These are phyloP conservation scores for Drosophila nr. perissopoda DNA, from an alignment of 2,888 invertebrate genomes.

Conservation along the genomic window DNA sequence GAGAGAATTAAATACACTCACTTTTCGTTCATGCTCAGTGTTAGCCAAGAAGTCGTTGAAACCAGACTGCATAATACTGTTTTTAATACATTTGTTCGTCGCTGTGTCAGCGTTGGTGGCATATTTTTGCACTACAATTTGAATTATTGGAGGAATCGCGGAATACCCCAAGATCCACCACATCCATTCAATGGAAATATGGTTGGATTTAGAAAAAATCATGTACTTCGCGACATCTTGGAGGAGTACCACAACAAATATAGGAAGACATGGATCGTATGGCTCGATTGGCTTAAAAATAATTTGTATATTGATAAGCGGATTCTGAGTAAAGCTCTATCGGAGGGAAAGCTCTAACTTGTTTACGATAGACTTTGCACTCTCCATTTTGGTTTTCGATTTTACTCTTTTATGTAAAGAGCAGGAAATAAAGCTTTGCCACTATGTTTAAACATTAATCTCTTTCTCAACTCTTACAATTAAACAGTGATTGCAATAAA, in stretches of 20 bases:
- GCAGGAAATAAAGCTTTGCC: neutral
- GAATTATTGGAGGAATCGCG: slow-evolving; percentile 52
- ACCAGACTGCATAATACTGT: no score
- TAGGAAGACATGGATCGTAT: no score
- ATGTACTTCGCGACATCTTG: slow-evolving; percentile 33
- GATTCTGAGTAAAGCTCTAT: no score
- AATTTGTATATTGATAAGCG: no score
- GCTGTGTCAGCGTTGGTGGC: no score
- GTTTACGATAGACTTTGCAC: no score
- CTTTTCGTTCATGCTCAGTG: slow-evolving; percentile 11
- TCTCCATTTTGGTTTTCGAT: neutral
- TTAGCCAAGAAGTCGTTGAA: slow-evolving; percentile 1
- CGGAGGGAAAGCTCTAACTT: no score
- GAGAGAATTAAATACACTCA: no score
- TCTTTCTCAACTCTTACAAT: neutral
- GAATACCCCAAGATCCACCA: slow-evolving; percentile 54
- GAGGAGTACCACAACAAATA: slow-evolving; percentile 60
- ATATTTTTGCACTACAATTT: neutral
- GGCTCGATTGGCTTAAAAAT: no score
- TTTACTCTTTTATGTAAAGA: neutral
- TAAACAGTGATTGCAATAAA: neutral
- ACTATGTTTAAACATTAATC: neutral
- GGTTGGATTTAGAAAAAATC: slow-evolving; percentile 50
- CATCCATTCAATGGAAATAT: slow-evolving; percentile 57
- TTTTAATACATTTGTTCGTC: no score